Conservation (phyloP, 2,113 vertebrate species). For the Lethenteron reissneri region DNA sequence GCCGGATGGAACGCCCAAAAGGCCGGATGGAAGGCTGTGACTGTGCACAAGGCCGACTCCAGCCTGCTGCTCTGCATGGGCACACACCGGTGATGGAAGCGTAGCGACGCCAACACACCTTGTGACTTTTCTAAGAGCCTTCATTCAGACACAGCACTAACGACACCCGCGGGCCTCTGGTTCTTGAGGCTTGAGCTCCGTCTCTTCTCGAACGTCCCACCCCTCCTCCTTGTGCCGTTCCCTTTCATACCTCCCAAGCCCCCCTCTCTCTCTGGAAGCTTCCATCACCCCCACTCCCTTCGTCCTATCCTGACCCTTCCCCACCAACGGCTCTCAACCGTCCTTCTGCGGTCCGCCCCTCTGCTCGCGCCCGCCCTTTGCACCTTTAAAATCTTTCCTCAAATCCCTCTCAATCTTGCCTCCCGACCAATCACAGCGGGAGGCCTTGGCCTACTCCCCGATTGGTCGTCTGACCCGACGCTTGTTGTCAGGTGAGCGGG, state of each 20-base stretch:
- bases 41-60: constrained; percentile 53
- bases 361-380: not conserved
- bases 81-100: constrained; percentile 36
- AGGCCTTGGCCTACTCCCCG: constrained; percentile 41
- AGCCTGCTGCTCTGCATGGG: constrained; percentile 50
- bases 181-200: not conserved
- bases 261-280: not conserved
- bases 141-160: not conserved
- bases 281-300: no score
- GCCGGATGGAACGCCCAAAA: constrained; percentile 31
- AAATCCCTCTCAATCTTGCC: not conserved
- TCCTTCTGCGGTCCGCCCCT: not conserved
- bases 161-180: constrained; percentile 9
- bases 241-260: not conserved
- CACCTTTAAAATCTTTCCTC: not conserved
- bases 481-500: constrained; percentile 46
- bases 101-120: not conserved
- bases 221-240: not conserved
- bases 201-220: not conserved
- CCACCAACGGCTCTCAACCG: no score
- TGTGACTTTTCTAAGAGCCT: not conserved
- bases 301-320: not conserved
- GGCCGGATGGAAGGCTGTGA: constrained; percentile 43
- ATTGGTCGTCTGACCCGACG: constrained; percentile 64
- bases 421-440: constrained; percentile 15